phyloP scores from a whole-genome alignment of 35 echinoderm and acorn worm species.

The Ophioderma brevispina region DNA sequence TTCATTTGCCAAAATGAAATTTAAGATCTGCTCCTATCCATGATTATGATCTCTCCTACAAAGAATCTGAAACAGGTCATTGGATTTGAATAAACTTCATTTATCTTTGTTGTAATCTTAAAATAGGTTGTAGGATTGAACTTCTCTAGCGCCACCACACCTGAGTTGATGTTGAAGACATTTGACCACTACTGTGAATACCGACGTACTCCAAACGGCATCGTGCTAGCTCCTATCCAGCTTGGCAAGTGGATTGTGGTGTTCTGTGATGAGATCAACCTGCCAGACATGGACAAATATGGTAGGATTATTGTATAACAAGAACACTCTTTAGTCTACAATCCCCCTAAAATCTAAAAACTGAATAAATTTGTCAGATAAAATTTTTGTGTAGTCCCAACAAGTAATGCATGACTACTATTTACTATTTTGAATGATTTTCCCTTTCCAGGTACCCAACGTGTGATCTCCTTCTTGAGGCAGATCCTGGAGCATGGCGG shows the following conservation, averaged over 20 bases:
- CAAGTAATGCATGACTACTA: too few relatives aligned
- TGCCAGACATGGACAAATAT: constrained; percentile 99
- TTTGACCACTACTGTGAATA: constrained; percentile 99
- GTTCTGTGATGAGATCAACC: constrained; percentile 99
- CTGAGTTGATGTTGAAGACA: constrained; percentile 99
- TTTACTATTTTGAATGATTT: too few relatives aligned
- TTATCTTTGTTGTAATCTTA: not conserved
- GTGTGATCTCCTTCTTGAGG: constrained; percentile 96
- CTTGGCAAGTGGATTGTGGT: constrained; percentile 97
- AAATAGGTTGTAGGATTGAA: constrained; percentile 96
- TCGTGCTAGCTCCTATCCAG: constrained; percentile 85
- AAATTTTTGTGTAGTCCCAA: too few relatives aligned
- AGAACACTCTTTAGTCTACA: too few relatives aligned
- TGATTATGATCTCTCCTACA: too few relatives aligned
- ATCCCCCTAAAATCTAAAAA: too few relatives aligned
- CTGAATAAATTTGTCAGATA: too few relatives aligned
- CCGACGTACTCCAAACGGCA: constrained; percentile 90
- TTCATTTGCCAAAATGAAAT: too few relatives aligned
- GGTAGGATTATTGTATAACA: too few relatives aligned
- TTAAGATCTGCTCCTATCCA: too few relatives aligned
- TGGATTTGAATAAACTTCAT: too few relatives aligned
- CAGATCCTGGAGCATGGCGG: constrained; percentile 98
- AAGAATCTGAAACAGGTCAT: too few relatives aligned
- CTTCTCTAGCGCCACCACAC: constrained; percentile 98
- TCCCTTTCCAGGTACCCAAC: constrained; percentile 91